Percentiles rank a stretch among this genome's conserved stretches.
Evolutionary conservation across 2,113 vertebrate species (phyloP).

Genomic region (Lichenostomus cassidix): DNA sequence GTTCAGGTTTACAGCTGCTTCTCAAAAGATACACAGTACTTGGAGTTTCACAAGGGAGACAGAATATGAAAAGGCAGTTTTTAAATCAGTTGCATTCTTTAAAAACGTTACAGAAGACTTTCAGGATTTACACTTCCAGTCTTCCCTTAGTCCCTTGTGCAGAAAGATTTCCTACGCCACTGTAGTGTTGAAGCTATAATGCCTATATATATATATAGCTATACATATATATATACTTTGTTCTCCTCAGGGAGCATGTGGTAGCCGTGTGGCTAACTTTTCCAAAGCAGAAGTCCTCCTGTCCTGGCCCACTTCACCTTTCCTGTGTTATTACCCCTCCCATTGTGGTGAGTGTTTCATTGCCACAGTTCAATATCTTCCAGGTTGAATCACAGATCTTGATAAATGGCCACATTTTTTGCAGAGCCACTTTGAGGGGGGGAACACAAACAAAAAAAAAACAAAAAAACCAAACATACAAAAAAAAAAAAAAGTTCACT

Average conservation of each 20-base stretch:
- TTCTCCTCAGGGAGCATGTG: background rate
- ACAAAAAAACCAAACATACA: too few relatives aligned
- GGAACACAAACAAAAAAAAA: too few relatives aligned
- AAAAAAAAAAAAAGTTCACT: background rate
- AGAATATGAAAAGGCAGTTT: background rate
- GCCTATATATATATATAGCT: too few relatives aligned
- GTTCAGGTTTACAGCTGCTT: background rate
- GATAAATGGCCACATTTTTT: background rate
- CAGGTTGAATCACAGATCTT: background rate
- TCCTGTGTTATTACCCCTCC: background rate
- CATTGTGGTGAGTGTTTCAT: background rate
- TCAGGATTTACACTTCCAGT: background rate
- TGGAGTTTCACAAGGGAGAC: background rate
- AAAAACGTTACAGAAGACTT: background rate
- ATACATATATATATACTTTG: background rate
- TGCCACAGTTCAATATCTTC: background rate
- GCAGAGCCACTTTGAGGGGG: background rate
- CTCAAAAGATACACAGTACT: background rate
- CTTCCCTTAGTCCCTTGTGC: background rate
- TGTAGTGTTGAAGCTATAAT: background rate
- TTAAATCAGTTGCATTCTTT: background rate
- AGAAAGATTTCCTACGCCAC: background rate
- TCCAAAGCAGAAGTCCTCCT: background rate
- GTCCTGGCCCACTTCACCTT: background rate
- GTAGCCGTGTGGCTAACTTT: background rate